Conservation (phyloP, 1,140 invertebrate species). For the Mesaphorura yosii region DNA sequence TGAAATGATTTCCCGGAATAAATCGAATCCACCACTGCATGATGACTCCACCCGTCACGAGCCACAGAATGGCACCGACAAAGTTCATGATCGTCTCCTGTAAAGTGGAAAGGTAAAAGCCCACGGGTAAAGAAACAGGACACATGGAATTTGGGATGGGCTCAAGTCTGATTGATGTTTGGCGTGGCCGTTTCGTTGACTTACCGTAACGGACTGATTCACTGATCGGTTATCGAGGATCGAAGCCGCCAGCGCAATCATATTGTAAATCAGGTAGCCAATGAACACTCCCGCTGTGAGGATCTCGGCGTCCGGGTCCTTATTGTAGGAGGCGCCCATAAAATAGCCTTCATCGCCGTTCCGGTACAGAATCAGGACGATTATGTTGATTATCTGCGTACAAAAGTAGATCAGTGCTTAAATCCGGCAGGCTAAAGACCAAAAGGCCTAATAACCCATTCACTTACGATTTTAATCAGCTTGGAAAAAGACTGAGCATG, state of each 20-base stretch:
- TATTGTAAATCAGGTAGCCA: slow-evolving; percentile 68
- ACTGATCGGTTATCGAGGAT: slow-evolving; percentile 59
- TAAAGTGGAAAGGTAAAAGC: neutral
- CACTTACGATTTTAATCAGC: too few species aligned
- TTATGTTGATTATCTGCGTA: slow-evolving; percentile 67
- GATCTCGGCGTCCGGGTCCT: slow-evolving; percentile 70
- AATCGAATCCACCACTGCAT: slow-evolving; percentile 62
- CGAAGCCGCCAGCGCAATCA: slow-evolving; percentile 53
- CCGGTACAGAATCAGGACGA: slow-evolving; percentile 65
- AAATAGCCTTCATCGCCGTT: slow-evolving; percentile 67
- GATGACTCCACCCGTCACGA: slow-evolving; percentile 66
- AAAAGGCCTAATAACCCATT: too few species aligned
- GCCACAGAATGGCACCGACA: slow-evolving; percentile 65
- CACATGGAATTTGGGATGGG: neutral
- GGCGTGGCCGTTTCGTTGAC: too few species aligned
- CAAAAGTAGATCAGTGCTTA: too few species aligned
- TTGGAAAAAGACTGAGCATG: too few species aligned
- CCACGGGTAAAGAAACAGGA: neutral
- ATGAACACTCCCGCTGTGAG: slow-evolving; percentile 72
- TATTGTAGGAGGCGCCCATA: slow-evolving; percentile 75
- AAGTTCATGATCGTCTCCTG: slow-evolving; percentile 79
- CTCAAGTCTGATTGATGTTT: neutral
- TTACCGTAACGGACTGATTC: slow-evolving; percentile 34
- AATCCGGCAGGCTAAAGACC: too few species aligned
- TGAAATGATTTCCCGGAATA: slow-evolving; percentile 28